These are phyloP conservation scores for Zeugodacus cucurbitae DNA, from an alignment of 1,140 invertebrate genomes.

Conservation along the genomic window DNA sequence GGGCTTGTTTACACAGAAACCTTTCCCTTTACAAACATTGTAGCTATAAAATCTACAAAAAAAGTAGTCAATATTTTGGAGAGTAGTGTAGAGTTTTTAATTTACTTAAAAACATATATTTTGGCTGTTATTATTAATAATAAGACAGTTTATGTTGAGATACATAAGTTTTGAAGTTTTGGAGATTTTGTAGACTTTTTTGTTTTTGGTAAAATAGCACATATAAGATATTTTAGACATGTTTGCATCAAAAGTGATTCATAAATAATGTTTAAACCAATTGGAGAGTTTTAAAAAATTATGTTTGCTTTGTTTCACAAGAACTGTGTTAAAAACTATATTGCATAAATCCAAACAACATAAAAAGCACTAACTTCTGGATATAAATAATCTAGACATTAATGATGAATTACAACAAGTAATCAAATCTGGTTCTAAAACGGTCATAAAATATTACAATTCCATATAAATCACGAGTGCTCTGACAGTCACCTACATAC, in stretches of 20 bases:
- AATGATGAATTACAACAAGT: too few relatives aligned
- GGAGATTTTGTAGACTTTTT: not conserved
- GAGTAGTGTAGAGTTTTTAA: not conserved
- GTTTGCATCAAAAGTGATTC: too few relatives aligned
- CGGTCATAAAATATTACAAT: conserved; percentile 3
- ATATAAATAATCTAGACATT: too few relatives aligned
- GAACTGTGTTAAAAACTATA: too few relatives aligned
- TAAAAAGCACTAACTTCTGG: too few relatives aligned
- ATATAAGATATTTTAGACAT: not conserved
- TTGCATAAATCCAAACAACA: too few relatives aligned
- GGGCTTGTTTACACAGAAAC: too few relatives aligned
- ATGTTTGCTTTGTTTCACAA: too few relatives aligned
- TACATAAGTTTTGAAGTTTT: not conserved
- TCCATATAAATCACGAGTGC: not conserved
- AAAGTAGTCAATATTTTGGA: not conserved
- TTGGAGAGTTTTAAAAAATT: too few relatives aligned
- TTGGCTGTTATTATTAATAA: not conserved
- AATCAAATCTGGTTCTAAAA: not conserved
- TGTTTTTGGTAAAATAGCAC: not conserved
- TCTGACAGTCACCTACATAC: not conserved
- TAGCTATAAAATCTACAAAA: too few relatives aligned
- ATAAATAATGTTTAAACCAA: too few relatives aligned
- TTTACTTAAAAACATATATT: not conserved
- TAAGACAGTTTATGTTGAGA: not conserved
- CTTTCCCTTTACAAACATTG: too few relatives aligned